phyloP scores from a whole-genome alignment of 2,113 vertebrate species.

The Perca schrenkii region DNA sequence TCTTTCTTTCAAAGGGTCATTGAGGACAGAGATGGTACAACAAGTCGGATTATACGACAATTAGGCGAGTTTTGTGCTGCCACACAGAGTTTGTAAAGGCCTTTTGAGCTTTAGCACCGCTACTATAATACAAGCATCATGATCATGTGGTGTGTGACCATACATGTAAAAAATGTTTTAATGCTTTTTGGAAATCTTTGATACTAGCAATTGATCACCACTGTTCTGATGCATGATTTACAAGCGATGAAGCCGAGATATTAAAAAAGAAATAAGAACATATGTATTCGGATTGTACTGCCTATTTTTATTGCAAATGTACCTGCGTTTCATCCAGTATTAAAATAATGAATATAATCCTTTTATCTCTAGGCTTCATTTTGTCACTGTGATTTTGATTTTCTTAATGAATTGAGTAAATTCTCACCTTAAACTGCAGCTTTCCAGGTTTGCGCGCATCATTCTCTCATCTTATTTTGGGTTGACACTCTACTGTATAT shows the following conservation, averaged over 20 bases:
- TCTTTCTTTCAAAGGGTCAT: constrained; percentile 56
- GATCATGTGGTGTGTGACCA: not conserved
- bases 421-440: not conserved
- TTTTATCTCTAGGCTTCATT: not conserved
- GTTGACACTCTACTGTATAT: not conserved
- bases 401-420: not conserved
- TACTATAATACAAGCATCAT: not conserved
- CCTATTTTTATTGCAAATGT: not conserved
- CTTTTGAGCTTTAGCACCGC: not conserved
- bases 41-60: constrained; percentile 15
- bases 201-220: not conserved
- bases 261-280: not conserved
- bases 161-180: not conserved
- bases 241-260: not conserved
- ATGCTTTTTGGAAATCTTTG: not conserved
- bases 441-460: not conserved
- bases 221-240: not conserved
- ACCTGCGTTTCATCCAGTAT: not conserved
- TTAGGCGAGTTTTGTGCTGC: constrained; percentile 18
- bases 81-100: constrained; percentile 1
- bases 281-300: not conserved
- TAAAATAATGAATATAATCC: not conserved
- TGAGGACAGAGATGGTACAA: constrained; percentile 41
- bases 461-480: not conserved
- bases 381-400: not conserved